phyloP scores from a whole-genome alignment of 1,140 invertebrate species.

The Hycleus phaleratus region DNA sequence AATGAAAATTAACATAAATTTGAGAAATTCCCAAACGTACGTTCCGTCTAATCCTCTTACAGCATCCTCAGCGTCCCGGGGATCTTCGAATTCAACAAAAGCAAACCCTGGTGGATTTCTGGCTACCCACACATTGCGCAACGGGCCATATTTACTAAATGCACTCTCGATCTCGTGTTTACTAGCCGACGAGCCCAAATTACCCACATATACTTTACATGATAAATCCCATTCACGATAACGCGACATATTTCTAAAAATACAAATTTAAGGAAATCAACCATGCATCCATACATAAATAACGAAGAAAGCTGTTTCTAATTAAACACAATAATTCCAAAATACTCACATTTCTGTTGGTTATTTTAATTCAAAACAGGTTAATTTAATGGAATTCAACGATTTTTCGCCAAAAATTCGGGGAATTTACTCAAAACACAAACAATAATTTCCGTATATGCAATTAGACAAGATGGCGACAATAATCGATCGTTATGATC shows the following conservation, averaged over 20 bases:
- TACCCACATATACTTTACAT: conserved; percentile 99
- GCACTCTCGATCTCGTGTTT: conserved; percentile 87
- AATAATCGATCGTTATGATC: too few relatives aligned
- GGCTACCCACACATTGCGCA: conserved; percentile 96
- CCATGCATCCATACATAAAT: too few relatives aligned
- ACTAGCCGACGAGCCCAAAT: conserved; percentile 83
- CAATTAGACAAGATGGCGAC: too few relatives aligned
- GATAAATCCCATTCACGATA: conserved; percentile 88
- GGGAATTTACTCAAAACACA: too few relatives aligned
- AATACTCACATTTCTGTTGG: too few relatives aligned
- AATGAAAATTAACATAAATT: background rate
- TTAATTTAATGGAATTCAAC: too few relatives aligned
- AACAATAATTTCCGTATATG: too few relatives aligned
- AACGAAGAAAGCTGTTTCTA: too few relatives aligned
- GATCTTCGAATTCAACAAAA: conserved; percentile 97
- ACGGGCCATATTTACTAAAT: conserved; percentile 89
- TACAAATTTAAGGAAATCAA: background rate
- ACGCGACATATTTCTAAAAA: conserved; percentile 50
- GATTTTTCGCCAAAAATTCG: too few relatives aligned
- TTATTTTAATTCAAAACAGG: too few relatives aligned
- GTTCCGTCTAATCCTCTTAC: conserved; percentile 92
- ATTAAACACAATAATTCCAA: too few relatives aligned
- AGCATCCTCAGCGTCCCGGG: conserved; percentile 94
- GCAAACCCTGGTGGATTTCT: conserved; percentile 91
- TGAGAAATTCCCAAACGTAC: conserved; percentile 48